Evolutionary conservation across 2,888 invertebrate genomes (phyloP).

Genomic region (Eurytoma adleriae): DNA sequence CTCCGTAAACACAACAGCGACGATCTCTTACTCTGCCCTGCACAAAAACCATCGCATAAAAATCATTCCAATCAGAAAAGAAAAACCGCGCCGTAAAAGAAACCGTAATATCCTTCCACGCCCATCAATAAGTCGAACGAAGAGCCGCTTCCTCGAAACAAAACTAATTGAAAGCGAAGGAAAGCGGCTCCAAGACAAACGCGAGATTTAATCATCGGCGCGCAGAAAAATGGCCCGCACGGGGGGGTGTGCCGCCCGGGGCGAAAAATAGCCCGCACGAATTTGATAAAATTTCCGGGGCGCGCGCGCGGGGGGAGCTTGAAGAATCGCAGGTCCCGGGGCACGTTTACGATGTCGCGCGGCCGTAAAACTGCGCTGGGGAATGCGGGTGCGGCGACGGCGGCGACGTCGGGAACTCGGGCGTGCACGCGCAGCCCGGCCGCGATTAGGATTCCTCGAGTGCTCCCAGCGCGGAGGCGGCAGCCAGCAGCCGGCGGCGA

Average conservation of each 20-base stretch:
- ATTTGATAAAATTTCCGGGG: conserved; percentile 39
- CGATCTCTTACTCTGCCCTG: too few species aligned
- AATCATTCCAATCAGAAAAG: too few species aligned
- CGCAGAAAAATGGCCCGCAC: background rate
- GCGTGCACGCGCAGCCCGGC: background rate
- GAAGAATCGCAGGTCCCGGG: conserved; percentile 25
- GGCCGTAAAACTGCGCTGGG: conserved; percentile 50
- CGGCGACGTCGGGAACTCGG: conserved; percentile 13
- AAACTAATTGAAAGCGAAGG: background rate
- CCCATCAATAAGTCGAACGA: background rate
- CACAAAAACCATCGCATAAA: too few species aligned
- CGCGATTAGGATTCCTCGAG: conserved; percentile 63
- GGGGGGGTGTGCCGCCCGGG: too few species aligned
- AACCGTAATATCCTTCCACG: too few species aligned
- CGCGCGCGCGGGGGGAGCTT: background rate
- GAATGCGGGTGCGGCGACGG: conserved; percentile 33
- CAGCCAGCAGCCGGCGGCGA: conserved; percentile 53
- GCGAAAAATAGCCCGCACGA: conserved; percentile 31
- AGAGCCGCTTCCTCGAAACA: background rate
- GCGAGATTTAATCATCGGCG: background rate
- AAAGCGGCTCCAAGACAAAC: background rate
- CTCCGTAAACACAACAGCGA: too few species aligned
- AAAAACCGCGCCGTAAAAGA: too few species aligned
- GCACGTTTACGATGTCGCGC: conserved; percentile 54
- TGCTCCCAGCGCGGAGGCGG: conserved; percentile 45